A percentile compares a stretch with the other conserved stretches of the same genome.
phyloP scores from a whole-genome alignment of 2,113 vertebrate species.

The Labeo catla region DNA sequence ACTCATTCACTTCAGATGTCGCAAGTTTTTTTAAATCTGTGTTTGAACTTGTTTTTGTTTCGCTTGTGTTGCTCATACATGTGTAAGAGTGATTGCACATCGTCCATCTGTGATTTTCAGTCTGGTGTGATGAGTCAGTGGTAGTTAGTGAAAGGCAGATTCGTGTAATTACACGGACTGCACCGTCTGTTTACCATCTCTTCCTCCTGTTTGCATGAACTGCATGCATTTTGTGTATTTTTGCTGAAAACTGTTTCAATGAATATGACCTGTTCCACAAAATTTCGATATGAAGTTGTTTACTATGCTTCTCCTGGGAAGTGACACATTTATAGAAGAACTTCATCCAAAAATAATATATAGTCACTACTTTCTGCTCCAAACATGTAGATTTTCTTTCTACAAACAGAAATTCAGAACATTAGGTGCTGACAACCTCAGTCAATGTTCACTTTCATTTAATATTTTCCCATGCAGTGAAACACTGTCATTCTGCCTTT shows the following conservation, averaged over 20 bases:
- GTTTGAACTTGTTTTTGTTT: slow-evolving; percentile 30
- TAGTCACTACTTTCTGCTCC: not conserved
- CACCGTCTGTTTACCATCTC: not conserved
- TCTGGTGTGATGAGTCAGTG: slow-evolving; percentile 19
- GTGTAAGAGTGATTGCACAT: slow-evolving; percentile 26
- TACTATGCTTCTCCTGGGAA: not conserved
- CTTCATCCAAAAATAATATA: not conserved
- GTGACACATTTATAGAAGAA: not conserved
- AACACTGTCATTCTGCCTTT: not conserved
- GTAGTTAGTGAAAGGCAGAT: not conserved
- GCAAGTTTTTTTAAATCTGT: not conserved
- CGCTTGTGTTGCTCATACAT: slow-evolving; percentile 23
- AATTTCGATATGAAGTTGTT: not conserved
- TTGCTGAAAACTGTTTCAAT: not conserved
- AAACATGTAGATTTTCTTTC: not conserved
- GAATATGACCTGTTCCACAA: not conserved
- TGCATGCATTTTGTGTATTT: not conserved
- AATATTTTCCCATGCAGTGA: not conserved
- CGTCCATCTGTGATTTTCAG: slow-evolving; percentile 18
- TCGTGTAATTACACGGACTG: slow-evolving; percentile 3
- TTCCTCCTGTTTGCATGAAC: not conserved
- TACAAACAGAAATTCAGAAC: not conserved
- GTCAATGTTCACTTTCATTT: not conserved
- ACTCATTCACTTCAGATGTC: not conserved
- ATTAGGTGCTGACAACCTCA: not conserved